Evolutionary conservation across 2,113 vertebrate genomes (phyloP), one percentile per base, ranked within the genome.

Genomic region (Holacanthus passer): DNA sequence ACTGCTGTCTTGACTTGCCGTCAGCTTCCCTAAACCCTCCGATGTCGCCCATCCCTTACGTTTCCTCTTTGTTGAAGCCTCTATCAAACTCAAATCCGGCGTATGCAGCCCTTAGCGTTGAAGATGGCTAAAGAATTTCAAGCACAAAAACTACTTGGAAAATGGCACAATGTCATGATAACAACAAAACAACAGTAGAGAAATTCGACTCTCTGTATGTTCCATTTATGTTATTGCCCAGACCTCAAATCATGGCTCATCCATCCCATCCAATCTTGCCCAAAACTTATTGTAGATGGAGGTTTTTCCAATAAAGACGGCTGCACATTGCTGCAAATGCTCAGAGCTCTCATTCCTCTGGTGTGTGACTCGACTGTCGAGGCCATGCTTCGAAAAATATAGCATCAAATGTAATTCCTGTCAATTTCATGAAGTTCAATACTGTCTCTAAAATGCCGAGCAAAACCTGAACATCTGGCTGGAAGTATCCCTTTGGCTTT

Each of bases 1-100:
- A 48, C 71, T 59, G 45, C 63, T 70, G 68, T 73, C 81, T 58
- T 77, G 77, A 73, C 82, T 78, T 64, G 65, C 43, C 27, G n/a
- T 70, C 65, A 76, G 56, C 63, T 63, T 73, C 56, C 50, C n/a
- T 75, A 63, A 82, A 73, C 19, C 41, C 71, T 68, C 32, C 41
- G 24, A 41, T 48, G 47, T 83, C 82, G 62, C 4, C 32, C 32
- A 77, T 65, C 41, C 48, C 19, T 71, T 70, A 58, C 10, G 48
- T 73, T 68, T 63, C 17, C 27, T 60, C 50, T 29, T 20, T 37
- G 29, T 41, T 22, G 39, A 73, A 69, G 52, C 19, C 22, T 77
- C 9, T 22, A 58, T 78, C 76, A 68, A 48, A 45, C 8, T 56
- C 1, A 39, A 55, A 73, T 71, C 47, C 45, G 35, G 6, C 10